phyloP scores from a whole-genome alignment of 2,113 vertebrate species.

The Atherinomorus stipes region DNA sequence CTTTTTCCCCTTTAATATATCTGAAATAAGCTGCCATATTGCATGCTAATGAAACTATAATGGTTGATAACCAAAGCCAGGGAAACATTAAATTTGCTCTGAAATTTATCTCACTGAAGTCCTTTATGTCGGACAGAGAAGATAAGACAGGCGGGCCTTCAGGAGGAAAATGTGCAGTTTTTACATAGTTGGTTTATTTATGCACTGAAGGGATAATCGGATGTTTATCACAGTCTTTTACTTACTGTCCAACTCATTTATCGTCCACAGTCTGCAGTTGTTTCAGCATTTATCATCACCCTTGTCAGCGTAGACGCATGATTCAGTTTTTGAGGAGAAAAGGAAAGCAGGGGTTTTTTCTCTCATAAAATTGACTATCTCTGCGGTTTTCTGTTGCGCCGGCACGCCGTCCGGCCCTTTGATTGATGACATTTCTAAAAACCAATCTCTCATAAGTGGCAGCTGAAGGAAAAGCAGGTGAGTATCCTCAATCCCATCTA shows the following conservation, averaged over 20 bases:
- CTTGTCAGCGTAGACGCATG: conserved; percentile 7
- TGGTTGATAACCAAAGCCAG: conserved; percentile 57
- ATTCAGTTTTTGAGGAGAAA: conserved; percentile 5
- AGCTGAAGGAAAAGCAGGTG: conserved; percentile 42
- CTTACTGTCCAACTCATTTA: conserved; percentile 14
- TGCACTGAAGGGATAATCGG: not conserved
- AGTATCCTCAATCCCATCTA: conserved; percentile 49
- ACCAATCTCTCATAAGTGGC: conserved; percentile 64
- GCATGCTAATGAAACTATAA: conserved; percentile 53
- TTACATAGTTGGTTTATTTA: not conserved
- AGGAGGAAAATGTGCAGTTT: not conserved
- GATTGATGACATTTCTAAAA: conserved; percentile 73
- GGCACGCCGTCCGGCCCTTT: conserved; percentile 39
- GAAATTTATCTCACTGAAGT: conserved; percentile 38
- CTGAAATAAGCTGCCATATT: conserved; percentile 35
- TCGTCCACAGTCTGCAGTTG: conserved; percentile 3
- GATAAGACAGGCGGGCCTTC: conserved; percentile 2
- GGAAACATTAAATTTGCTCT: conserved; percentile 29
- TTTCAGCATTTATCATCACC: conserved; percentile 27
- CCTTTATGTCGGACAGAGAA: conserved; percentile 1
- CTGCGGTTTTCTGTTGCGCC: conserved; percentile 28
- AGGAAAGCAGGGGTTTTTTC: conserved; percentile 3
- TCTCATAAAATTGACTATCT: conserved; percentile 45
- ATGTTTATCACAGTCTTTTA: conserved; percentile 1
- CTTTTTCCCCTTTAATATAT: conserved; percentile 28